Evolutionary conservation across 2,888 invertebrate species (phyloP).

Genomic region (Eupithecia abbreviata): DNA sequence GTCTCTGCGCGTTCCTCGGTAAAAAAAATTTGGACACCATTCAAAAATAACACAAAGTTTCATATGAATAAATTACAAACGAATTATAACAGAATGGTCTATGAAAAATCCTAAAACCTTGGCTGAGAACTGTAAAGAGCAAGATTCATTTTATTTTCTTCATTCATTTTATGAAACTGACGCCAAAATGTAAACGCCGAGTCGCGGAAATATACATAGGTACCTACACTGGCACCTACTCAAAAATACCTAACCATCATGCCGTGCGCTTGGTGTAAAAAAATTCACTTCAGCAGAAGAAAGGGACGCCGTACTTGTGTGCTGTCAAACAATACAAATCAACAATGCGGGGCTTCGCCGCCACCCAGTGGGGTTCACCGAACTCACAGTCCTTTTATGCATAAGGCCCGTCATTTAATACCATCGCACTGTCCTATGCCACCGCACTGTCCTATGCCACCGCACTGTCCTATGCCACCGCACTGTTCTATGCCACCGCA

Average conservation of each 20-base stretch:
- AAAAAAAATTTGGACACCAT: background rate
- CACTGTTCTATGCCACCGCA: background rate
- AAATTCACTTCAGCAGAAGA: background rate
- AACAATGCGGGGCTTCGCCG: background rate
- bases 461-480: background rate
- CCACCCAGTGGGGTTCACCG: background rate
- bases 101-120: background rate
- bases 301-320: background rate
- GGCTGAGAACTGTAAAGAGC: background rate
- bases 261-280: background rate
- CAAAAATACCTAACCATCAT: background rate
- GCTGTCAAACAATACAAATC: background rate
- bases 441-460: background rate
- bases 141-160: background rate
- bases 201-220: no score
- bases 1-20: background rate
- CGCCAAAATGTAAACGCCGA: background rate
- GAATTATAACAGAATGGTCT: background rate
- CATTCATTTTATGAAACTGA: background rate
- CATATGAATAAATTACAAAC: background rate
- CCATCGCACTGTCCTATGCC: background rate
- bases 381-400: background rate
- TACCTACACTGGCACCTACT: background rate
- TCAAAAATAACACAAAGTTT: background rate
- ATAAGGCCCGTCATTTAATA: background rate